A percentile compares a stretch with the other conserved stretches of the same genome.
Conservation (phyloP, 2,888 invertebrate species). For the Neocrepidodera transversa region DNA sequence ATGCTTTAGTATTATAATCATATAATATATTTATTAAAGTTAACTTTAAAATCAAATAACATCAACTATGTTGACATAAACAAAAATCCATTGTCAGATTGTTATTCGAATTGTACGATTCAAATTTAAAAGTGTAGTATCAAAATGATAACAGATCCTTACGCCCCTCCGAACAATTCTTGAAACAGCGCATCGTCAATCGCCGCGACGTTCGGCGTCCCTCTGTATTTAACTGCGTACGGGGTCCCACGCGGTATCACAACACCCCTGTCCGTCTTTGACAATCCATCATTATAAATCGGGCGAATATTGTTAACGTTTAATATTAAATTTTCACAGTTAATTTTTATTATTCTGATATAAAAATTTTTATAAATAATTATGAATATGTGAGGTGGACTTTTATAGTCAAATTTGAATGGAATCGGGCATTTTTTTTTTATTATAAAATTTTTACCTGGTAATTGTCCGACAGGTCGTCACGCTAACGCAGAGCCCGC, state of each 20-base stretch:
- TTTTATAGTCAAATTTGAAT: slow-evolving; percentile 41
- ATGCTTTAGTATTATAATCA: too few relatives aligned
- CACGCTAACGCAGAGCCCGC: slow-evolving; percentile 58
- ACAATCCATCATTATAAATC: slow-evolving; percentile 40
- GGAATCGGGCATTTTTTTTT: slow-evolving; percentile 48
- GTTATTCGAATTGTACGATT: slow-evolving; percentile 20
- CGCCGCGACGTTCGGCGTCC: slow-evolving; percentile 54
- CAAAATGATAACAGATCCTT: slow-evolving; percentile 55
- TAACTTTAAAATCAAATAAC: too few relatives aligned
- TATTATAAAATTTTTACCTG: slow-evolving; percentile 54
- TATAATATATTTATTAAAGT: too few relatives aligned
- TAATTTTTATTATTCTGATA: too few relatives aligned
- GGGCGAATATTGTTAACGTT: slow-evolving; percentile 6
- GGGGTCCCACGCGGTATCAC: slow-evolving; percentile 54
- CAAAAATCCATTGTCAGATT: neutral
- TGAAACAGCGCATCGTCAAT: slow-evolving; percentile 55
- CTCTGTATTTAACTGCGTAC: slow-evolving; percentile 57
- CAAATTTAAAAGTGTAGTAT: slow-evolving; percentile 43
- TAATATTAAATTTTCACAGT: too few relatives aligned
- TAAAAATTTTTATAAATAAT: slow-evolving; percentile 32
- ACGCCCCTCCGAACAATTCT: slow-evolving; percentile 52
- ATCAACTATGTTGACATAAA: too few relatives aligned
- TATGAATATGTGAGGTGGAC: slow-evolving; percentile 22
- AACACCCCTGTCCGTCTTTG: slow-evolving; percentile 48
- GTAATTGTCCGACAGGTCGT: slow-evolving; percentile 58